A percentile compares a stretch with the other conserved stretches of the same genome.
These are phyloP conservation scores for Burhinus bistriatus DNA, from an alignment of 2,113 vertebrate species.

Conservation along the genomic window DNA sequence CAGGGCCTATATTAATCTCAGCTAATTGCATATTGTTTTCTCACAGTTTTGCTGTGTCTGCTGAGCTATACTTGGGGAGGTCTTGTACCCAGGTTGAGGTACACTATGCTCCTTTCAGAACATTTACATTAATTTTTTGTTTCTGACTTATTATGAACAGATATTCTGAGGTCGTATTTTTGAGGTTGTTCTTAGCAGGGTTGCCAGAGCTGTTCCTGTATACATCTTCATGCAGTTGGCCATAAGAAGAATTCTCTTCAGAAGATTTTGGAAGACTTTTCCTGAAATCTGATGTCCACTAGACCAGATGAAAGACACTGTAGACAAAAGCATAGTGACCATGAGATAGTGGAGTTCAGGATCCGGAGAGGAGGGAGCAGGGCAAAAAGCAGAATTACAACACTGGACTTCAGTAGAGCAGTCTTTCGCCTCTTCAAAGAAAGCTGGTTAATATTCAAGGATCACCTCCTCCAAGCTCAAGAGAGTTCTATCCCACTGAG, in stretches of 20 bases:
- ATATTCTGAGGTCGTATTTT: neutral
- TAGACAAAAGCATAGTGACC: neutral
- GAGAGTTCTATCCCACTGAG: too few relatives aligned
- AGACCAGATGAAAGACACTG: neutral
- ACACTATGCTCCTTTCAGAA: neutral
- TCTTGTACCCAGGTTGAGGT: neutral
- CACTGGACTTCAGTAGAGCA: neutral
- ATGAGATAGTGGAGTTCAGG: neutral
- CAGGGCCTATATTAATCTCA: neutral
- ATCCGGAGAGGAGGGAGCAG: neutral
- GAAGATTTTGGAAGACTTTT: neutral
- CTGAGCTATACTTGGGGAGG: neutral
- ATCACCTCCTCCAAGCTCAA: too few relatives aligned
- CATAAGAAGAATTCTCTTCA: neutral
- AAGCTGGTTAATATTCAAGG: too few relatives aligned
- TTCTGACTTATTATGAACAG: neutral
- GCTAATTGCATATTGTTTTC: neutral
- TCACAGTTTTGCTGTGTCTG: neutral
- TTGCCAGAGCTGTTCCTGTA: neutral
- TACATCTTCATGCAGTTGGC: too few relatives aligned
- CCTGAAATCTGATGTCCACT: neutral
- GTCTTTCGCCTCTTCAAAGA: too few relatives aligned
- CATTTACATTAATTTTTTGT: neutral
- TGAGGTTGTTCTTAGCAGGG: neutral
- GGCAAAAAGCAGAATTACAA: neutral